Evolutionary conservation across 2,888 invertebrate genomes (phyloP), one percentile per base, ranked within the genome.

Genomic region (Thelaira solivaga): DNA sequence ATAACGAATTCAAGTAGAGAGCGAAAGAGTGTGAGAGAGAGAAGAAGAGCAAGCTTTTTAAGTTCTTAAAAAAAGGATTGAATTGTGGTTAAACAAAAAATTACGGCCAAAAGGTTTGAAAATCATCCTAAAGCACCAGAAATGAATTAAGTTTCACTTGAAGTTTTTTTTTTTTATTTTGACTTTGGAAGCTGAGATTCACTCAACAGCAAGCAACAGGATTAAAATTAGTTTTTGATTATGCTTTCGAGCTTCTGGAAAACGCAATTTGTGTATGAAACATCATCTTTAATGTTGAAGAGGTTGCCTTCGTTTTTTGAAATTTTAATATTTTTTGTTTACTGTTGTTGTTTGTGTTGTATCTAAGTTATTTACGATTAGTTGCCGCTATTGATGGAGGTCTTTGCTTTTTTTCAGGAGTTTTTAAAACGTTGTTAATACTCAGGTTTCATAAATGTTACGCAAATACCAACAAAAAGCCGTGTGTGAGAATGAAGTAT

Each of bases 171-270:
- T 47, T 10, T 34, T 62, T 47, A 18, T 18, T 3, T n/a, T 69
- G 47, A 11, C 6, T 31, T 31, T 29, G 11, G 11, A n/a, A 41
- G 59, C 53, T 24, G 43, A 61, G n/a, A n/a, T n/a, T 41, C 39
- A 43, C 51, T 65, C 57, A 65, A 49, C 57, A 47, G 29, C 43
- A 83, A 80, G 84, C 85, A 86, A 85, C 88, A 87, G 88, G 88
- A 88, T 88, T 88, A 88, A 88, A 88, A 88, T 88, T 88, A 88
- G 88, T 88, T 88, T 88, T 88, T 88, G 89, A 88, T 88, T 88
- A 88, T 88, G 87, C 84, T 88, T 88, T 88, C 85, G 87, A 88
- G 88, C 88, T 88, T 88, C 88, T 88, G 88, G 86, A 88, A 87
- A 88, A 88, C 88, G 88, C 88, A 86, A 88, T 88, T 85, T 87